Conservation (phyloP, 2,113 vertebrate species). For the Crotophaga sulcirostris region DNA sequence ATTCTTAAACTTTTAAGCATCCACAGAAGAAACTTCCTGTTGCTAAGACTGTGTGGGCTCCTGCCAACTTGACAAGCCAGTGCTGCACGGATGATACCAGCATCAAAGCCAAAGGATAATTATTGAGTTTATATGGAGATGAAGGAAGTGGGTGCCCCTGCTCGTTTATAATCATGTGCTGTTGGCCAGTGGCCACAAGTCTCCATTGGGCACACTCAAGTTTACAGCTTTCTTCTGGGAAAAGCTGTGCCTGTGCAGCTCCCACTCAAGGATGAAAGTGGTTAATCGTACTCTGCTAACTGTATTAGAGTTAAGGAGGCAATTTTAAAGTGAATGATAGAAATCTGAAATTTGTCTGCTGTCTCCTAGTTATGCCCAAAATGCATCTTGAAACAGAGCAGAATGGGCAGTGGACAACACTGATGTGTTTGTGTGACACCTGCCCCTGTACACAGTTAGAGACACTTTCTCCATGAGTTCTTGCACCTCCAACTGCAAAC, state of each 20-base stretch:
- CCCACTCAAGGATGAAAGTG: neutral
- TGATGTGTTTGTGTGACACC: rapidly evolving
- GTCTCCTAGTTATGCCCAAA: neutral
- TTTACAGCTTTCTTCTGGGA: constrained; percentile 14
- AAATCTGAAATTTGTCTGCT: neutral
- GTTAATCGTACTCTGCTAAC: neutral
- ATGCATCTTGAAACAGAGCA: neutral
- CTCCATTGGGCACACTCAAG: neutral
- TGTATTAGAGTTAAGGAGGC: neutral
- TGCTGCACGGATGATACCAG: neutral
- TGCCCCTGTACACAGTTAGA: rapidly evolving
- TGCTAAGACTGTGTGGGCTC: neutral
- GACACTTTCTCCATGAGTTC: rapidly evolving
- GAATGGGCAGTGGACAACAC: neutral
- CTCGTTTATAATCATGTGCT: neutral
- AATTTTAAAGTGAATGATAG: neutral
- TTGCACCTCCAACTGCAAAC: neutral
- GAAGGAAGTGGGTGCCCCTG: constrained; percentile 1
- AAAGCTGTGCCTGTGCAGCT: neutral
- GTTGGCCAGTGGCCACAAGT: neutral
- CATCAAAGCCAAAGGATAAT: constrained; percentile 35
- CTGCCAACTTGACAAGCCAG: constrained; percentile 36
- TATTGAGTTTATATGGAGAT: neutral
- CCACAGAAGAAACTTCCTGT: neutral
- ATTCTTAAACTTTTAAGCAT: constrained; percentile 1